Percentiles rank a stretch among this genome's conserved stretches.
Conservation (phyloP, 2,888 invertebrate genomes). For the Agrenia bidenticulata region DNA sequence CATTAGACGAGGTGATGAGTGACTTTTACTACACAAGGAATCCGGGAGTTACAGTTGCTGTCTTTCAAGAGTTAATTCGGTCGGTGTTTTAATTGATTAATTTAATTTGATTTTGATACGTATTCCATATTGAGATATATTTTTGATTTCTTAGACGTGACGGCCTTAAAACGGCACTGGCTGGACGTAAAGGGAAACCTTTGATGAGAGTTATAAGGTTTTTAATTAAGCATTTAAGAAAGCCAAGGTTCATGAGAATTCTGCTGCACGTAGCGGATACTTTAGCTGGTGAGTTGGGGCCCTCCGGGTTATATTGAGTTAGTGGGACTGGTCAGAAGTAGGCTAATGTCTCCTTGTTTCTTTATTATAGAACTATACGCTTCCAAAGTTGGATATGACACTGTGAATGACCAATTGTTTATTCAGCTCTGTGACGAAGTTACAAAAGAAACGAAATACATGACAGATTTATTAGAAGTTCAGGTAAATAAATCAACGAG, state of each 20-base stretch:
- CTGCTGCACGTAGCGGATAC: slow-evolving; percentile 73
- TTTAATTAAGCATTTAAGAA: slow-evolving; percentile 71
- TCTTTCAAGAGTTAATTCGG: slow-evolving; percentile 81
- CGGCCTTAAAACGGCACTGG: slow-evolving; percentile 73
- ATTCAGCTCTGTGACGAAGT: slow-evolving; percentile 65
- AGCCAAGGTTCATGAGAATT: slow-evolving; percentile 71
- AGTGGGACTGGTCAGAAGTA: slow-evolving; percentile 15
- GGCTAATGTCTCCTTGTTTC: not conserved
- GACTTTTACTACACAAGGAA: slow-evolving; percentile 63
- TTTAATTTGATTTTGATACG: slow-evolving; percentile 3
- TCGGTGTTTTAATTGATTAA: slow-evolving; percentile 54
- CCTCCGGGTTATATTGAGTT: slow-evolving; percentile 37
- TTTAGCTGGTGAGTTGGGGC: slow-evolving; percentile 65
- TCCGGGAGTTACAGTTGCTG: slow-evolving; percentile 76
- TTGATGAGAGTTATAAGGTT: slow-evolving; percentile 72
- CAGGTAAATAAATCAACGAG: no score
- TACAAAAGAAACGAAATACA: slow-evolving; percentile 63
- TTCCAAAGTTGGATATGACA: slow-evolving; percentile 64
- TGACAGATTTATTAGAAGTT: slow-evolving; percentile 56
- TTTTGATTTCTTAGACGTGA: slow-evolving; percentile 62
- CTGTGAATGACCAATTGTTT: slow-evolving; percentile 65
- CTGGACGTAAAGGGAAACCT: slow-evolving; percentile 68
- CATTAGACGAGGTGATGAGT: slow-evolving; percentile 70
- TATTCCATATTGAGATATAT: no score
- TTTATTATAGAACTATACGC: slow-evolving; percentile 66